These are phyloP conservation scores for human (Homo sapiens) DNA, from an alignment of 2,113 vertebrate species.

Conservation along the genomic window DNA sequence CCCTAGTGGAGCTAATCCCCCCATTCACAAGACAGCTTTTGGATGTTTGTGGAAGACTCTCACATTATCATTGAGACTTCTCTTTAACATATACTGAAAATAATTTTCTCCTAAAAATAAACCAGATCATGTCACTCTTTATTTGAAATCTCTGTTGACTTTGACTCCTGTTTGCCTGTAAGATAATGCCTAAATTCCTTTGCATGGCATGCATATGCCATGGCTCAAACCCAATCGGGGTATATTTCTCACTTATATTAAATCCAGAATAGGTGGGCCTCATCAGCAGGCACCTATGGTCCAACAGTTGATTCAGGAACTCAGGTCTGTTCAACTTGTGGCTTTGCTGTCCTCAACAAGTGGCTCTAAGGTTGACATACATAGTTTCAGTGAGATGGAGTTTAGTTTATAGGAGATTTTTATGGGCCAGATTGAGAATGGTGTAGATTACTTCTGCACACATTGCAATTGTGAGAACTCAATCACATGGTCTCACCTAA, in stretches of 20 bases:
- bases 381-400: not conserved
- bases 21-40: not conserved
- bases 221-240: not conserved
- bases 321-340: too few species aligned
- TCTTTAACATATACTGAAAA: not conserved
- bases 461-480: not conserved
- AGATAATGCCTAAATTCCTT: not conserved
- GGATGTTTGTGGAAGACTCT: not conserved
- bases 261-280: not conserved
- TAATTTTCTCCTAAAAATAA: not conserved
- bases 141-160: not conserved
- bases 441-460: not conserved
- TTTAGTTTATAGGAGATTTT: not conserved
- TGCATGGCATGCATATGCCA: not conserved
- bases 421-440: not conserved
- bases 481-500: not conserved
- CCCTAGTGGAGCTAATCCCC: not conserved
- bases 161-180: not conserved
- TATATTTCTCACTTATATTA: not conserved
- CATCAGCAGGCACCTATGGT: not conserved
- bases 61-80: not conserved
- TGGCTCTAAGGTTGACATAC: not conserved
- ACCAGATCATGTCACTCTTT: not conserved
- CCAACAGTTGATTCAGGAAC: not conserved
- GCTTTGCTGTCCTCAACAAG: not conserved